phyloP scores from a whole-genome alignment of 2,888 invertebrate species.

The Orthonevra nobilis region DNA sequence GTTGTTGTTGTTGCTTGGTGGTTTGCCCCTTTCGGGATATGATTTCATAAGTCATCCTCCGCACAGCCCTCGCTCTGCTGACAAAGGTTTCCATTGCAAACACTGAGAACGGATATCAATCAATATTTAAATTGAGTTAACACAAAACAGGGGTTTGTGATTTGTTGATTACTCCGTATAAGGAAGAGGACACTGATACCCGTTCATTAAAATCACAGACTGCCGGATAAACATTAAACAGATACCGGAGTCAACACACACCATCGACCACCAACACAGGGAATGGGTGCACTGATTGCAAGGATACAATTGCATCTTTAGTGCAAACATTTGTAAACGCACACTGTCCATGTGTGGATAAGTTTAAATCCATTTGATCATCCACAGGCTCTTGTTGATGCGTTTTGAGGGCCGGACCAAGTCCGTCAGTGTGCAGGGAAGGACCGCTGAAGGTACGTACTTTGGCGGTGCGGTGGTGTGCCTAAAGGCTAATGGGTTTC shows the following conservation, averaged over 20 bases:
- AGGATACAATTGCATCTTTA: conserved; percentile 27
- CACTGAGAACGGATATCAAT: conserved; percentile 64
- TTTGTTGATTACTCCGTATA: conserved; percentile 70
- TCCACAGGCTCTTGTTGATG: too few relatives aligned
- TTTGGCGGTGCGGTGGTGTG: neutral
- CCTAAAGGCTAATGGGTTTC: conserved; percentile 61
- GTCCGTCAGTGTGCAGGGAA: too few relatives aligned
- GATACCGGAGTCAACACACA: conserved; percentile 14
- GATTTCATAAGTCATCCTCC: conserved; percentile 60
- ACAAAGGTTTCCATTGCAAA: conserved; percentile 24
- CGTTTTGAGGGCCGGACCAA: too few relatives aligned
- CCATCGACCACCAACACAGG: neutral
- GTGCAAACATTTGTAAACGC: conserved; percentile 3
- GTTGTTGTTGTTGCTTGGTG: too few relatives aligned
- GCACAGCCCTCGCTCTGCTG: neutral
- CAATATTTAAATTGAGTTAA: conserved; percentile 70
- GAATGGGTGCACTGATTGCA: conserved; percentile 12
- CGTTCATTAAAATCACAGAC: conserved; percentile 69
- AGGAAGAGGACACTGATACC: conserved; percentile 69
- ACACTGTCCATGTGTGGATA: conserved; percentile 24
- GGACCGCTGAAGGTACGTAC: neutral
- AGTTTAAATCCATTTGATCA: conserved; percentile 67
- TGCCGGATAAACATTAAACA: conserved; percentile 55
- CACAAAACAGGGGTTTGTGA: conserved; percentile 64
- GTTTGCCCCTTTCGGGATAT: conserved; percentile 58